These are phyloP conservation scores for Tachina grossa DNA, from an alignment of 2,888 invertebrate species.

Conservation along the genomic window DNA sequence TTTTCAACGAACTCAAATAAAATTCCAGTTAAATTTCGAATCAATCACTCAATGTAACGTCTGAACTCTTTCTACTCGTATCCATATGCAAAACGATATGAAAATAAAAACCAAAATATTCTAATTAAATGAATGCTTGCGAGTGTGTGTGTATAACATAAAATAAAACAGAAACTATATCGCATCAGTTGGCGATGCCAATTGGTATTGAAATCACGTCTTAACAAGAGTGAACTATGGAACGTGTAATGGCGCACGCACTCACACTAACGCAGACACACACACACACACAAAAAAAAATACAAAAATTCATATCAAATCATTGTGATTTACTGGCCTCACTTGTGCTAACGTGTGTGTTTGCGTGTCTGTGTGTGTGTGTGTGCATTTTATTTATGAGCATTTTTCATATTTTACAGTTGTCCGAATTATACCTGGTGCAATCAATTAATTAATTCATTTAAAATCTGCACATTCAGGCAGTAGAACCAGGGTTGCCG, in stretches of 20 bases:
- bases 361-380: neutral
- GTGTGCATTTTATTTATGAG: neutral
- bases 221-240: conserved; percentile 71
- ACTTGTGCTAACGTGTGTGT: neutral
- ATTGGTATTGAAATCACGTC: conserved; percentile 69
- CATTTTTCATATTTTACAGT: conserved; percentile 9
- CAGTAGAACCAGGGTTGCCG: neutral
- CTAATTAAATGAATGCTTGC: conserved; percentile 28
- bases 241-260: conserved; percentile 70
- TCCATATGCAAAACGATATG: conserved; percentile 24
- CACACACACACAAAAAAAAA: conserved; percentile 16
- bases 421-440: conserved; percentile 40
- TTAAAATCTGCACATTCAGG: conserved; percentile 16
- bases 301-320: conserved; percentile 48
- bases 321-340: conserved; percentile 16
- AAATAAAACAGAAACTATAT: conserved; percentile 33
- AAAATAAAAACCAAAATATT: conserved; percentile 40
- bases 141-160: neutral
- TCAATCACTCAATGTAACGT: conserved; percentile 53
- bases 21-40: conserved; percentile 60
- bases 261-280: neutral
- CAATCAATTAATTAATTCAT: conserved; percentile 48
- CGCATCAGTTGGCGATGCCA: conserved; percentile 55
- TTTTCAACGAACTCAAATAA: conserved; percentile 52
- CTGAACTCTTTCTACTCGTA: conserved; percentile 26